Evolutionary conservation across 2,113 vertebrate genomes (phyloP), one percentile per base, ranked within the genome.

Genomic region (Columba livia): DNA sequence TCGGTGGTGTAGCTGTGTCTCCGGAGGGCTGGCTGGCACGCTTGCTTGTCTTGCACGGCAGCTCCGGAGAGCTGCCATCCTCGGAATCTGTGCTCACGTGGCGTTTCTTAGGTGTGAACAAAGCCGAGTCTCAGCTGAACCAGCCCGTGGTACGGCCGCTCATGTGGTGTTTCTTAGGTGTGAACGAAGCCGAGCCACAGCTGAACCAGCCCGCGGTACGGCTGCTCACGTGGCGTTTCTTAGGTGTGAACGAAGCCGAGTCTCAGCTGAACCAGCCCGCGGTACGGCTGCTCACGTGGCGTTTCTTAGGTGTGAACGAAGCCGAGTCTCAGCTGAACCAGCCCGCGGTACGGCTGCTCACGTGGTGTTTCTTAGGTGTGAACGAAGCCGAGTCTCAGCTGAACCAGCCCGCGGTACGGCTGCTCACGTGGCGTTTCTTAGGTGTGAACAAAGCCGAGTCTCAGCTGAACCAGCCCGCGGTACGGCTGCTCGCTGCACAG

Each of bases 211-310:
- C n/a, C n/a, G n/a, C n/a, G n/a, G n/a, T n/a, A n/a, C n/a, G n/a
- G n/a, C n/a, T 21, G 1, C 21, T 2, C 7, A 26, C 11, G 16
- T 47, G 32, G 6, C 40, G 15, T 57, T 53, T 65, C 51, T 31
- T 32, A 15, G 36, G 29, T 28, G 54, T 61, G 70, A 31, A 11
- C 50, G 12, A 9, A 31, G 38, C 60, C 40, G 24, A 56, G 21
- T 51, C 20, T 7, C 12, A 19, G 62, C 32, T 21, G 44, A 38
- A 2, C 3, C 36, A 36, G 36, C n/a, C n/a, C n/a, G n/a, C n/a
- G n/a, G n/a, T n/a, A n/a, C n/a, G n/a, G n/a, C n/a, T 21, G 1
- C 21, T 2, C 7, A 26, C 11, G 16, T 47, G 32, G 6, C 40
- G 15, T 57, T 53, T 65, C 51, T 31, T 32, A 15, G 36, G 29